These are phyloP conservation scores for Cremastinae sp. DNA, from an alignment of 2,888 invertebrate species.

Conservation along the genomic window DNA sequence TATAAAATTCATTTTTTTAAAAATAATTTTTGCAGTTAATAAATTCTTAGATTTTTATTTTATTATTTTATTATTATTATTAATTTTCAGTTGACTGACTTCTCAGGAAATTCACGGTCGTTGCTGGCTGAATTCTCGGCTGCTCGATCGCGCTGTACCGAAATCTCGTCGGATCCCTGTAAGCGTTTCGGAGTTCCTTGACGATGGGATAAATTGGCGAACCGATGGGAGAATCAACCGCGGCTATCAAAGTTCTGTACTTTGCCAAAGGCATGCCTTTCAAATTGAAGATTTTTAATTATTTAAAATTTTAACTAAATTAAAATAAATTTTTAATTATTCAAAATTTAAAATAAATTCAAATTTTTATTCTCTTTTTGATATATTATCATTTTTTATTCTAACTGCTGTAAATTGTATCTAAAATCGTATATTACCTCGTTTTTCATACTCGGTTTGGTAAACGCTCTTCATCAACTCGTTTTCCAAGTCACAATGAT, in stretches of 20 bases:
- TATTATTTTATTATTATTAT: neutral
- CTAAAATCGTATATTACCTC: conserved; percentile 82
- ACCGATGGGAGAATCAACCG: conserved; percentile 83
- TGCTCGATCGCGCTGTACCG: conserved; percentile 81
- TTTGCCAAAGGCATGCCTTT: conserved; percentile 82
- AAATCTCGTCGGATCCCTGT: conserved; percentile 85
- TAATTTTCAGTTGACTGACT: conserved; percentile 54
- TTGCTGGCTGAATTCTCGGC: conserved; percentile 82
- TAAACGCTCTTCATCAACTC: conserved; percentile 85
- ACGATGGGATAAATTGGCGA: conserved; percentile 83
- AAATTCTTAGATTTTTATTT: neutral
- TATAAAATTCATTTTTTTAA: neutral
- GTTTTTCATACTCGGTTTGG: conserved; percentile 83
- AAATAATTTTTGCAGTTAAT: neutral
- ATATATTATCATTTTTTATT: neutral
- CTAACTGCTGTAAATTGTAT: conserved; percentile 55
- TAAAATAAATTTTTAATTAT: no score
- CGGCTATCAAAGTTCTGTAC: conserved; percentile 83
- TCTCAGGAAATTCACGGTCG: conserved; percentile 61
- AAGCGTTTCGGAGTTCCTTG: conserved; percentile 83
- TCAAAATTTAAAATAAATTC: no score
- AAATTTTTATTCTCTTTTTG: neutral
- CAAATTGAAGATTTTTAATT: conserved; percentile 17
- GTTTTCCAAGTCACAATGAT: conserved; percentile 84
- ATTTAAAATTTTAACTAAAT: neutral